These are phyloP conservation scores for Nymphalis urticae DNA, from an alignment of 2,888 invertebrate genomes.

Conservation along the genomic window DNA sequence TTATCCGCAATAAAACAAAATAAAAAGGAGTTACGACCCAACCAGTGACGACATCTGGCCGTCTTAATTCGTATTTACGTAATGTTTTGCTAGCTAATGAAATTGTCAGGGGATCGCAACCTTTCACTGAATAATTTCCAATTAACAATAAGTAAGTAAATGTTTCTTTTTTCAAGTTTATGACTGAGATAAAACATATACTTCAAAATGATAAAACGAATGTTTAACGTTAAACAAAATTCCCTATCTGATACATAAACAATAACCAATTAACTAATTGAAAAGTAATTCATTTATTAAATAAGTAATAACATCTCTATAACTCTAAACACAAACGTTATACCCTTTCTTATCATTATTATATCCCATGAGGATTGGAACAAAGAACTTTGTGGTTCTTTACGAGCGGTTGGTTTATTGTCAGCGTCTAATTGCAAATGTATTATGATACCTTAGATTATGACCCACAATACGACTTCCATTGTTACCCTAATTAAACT, in stretches of 20 bases:
- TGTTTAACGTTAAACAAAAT: background rate
- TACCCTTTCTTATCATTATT: conserved; percentile 53
- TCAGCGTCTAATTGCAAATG: conserved; percentile 45
- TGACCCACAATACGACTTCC: conserved; percentile 23
- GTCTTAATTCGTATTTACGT: conserved; percentile 58
- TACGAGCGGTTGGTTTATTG: conserved; percentile 49
- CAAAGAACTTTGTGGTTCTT: conserved; percentile 52
- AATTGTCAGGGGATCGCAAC: conserved; percentile 48
- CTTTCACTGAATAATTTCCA: background rate
- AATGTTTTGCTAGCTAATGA: conserved; percentile 59
- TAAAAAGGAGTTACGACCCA: conserved; percentile 68
- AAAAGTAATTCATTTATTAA: conserved; percentile 11
- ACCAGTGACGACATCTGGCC: conserved; percentile 53
- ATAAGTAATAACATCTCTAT: conserved; percentile 16
- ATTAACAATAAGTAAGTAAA: background rate
- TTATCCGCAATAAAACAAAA: conserved; percentile 57
- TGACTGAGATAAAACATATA: background rate
- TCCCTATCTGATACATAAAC: conserved; percentile 2
- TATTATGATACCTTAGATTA: conserved; percentile 39
- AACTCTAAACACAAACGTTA: conserved; percentile 34
- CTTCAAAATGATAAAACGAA: background rate
- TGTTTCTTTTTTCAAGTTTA: background rate
- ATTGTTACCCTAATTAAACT: background rate
- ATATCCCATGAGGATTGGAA: conserved; percentile 48
- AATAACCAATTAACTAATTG: conserved; percentile 22